Conservation (phyloP, 1,140 invertebrate species). For the Euborellia annulipes region DNA sequence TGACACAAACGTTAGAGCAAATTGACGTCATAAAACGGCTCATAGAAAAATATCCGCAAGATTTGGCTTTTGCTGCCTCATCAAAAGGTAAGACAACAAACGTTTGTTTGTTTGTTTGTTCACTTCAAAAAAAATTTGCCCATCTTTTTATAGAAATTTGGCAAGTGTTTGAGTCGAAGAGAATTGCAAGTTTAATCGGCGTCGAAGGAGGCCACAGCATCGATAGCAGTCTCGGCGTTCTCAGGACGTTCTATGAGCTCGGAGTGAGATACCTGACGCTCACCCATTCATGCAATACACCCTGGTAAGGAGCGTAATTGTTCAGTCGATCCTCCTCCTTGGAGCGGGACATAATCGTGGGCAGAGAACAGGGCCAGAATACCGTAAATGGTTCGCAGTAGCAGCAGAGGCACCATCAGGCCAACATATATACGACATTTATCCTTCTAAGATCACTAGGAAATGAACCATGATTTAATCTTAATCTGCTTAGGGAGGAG, state of each 20-base stretch:
- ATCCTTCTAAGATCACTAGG: too few species aligned
- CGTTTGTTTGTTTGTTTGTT: not conserved
- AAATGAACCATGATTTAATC: too few species aligned
- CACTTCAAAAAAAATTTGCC: not conserved
- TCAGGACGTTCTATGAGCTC: conserved; percentile 50
- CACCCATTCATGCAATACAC: conserved; percentile 62
- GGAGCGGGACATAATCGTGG: too few species aligned
- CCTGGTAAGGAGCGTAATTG: too few species aligned
- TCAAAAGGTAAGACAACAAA: conserved; percentile 27
- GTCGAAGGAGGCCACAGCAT: conserved; percentile 66
- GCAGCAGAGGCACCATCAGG: too few species aligned
- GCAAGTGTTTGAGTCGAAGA: conserved; percentile 54
- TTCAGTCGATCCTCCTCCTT: too few species aligned
- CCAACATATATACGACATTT: too few species aligned
- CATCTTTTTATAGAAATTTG: conserved; percentile 37
- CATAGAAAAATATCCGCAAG: conserved; percentile 29
- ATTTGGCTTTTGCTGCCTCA: conserved; percentile 29
- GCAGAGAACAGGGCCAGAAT: too few species aligned
- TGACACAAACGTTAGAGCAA: conserved; percentile 57
- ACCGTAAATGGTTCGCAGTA: too few species aligned
- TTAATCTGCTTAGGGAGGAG: too few species aligned
- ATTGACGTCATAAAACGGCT: conserved; percentile 59
- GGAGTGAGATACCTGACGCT: conserved; percentile 63
- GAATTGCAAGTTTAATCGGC: conserved; percentile 68
- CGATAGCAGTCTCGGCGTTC: conserved; percentile 45